Base-by-base conservation (phyloP, 2,888 invertebrate genomes). In the Cactoblastis cactorum region DNA sequence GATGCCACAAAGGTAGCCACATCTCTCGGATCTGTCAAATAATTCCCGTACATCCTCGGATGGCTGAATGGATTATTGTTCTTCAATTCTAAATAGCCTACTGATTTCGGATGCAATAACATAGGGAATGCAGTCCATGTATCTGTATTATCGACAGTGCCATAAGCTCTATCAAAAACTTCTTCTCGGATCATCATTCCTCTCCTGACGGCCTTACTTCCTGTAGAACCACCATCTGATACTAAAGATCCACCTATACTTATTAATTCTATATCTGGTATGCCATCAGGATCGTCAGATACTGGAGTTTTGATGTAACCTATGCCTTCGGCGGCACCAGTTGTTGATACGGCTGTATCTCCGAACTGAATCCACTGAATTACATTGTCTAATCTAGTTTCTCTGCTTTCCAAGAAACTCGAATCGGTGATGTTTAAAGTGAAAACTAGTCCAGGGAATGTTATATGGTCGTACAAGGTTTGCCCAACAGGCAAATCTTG, bases 221-320 rank as follows among this genome's bases (percentile, higher is more conserved):
- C 86, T 54, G 63, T 65, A 22, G 66, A 66, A 63, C 62, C 90
- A 57, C 71, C 90, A 66, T 76, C 92, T n/a, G 80, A 67, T 14
- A 74, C 53, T 24, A 83, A 53, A 38, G 80, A 78, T n/a, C 76
- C 92, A 2, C 92, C 92, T 0, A 93, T 81, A 61, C 93, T 91
- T 50, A 95, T 91, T 12, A 95, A 71, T 71, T 95, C 94, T 49
- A 95, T 90, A 67, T 95, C 94, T 0, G 95, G 94, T 74, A 91
- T 91, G 52, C 87, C 89, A 46, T 83, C 77, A 0, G 70, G 66
- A 15, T 85, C 80, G 11, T 83, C 65, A 0, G 91, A 90, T 54
- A 91, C 77, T 55, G 91, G 91, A 11, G 93, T 90, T 66, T 92
- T 91, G 53, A 92, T 88, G 64, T 92, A 94, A 4, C 91, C 93